Conservation (phyloP, 2,113 vertebrate species). For the Zapornia atra region DNA sequence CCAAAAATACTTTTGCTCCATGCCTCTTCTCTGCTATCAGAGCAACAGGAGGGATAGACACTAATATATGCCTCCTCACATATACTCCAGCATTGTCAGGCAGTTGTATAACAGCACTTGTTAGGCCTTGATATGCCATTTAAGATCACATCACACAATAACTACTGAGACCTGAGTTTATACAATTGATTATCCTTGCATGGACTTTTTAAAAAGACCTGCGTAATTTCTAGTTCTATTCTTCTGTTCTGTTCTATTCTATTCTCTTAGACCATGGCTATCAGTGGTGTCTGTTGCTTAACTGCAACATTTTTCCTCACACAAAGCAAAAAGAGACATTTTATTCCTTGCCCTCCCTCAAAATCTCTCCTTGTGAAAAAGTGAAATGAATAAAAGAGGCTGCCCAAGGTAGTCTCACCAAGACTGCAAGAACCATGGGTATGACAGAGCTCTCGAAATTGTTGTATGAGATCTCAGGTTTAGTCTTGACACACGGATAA, state of each 20-base stretch:
- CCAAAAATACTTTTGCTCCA: neutral
- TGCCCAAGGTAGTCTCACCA: neutral
- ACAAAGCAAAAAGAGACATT: neutral
- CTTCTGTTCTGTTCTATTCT: neutral
- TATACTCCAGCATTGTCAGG: neutral
- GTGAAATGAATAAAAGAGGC: neutral
- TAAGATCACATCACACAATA: neutral
- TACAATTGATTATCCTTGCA: neutral
- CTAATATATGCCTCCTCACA: neutral
- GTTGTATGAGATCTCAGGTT: neutral
- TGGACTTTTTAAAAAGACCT: neutral
- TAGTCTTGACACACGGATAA: neutral
- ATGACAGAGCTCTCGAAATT: neutral
- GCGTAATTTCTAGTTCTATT: neutral
- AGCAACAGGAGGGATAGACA: neutral
- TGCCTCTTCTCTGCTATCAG: neutral
- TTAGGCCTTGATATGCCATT: neutral
- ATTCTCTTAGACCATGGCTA: neutral
- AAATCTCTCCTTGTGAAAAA: neutral
- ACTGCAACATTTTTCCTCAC: neutral
- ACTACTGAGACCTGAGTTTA: neutral
- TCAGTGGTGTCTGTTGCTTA: neutral
- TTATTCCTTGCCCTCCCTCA: neutral
- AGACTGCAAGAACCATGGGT: neutral
- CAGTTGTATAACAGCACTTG: neutral